These are phyloP conservation scores for Clangula hyemalis DNA, from an alignment of 2,797 vertebrate species.

Conservation along the genomic window DNA sequence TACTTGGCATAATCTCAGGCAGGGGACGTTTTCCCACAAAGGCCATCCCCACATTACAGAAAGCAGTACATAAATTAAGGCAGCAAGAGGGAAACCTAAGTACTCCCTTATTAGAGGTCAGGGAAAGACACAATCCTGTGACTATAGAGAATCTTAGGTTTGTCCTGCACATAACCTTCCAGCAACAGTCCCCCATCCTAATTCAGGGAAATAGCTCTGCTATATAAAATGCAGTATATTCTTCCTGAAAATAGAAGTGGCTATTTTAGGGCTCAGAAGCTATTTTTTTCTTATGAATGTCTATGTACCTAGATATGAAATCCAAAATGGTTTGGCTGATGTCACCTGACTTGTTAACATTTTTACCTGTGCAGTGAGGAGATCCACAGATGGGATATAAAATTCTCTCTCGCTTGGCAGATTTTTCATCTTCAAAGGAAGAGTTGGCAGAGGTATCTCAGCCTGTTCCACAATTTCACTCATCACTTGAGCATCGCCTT, in stretches of 20 bases:
- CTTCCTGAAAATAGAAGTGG: neutral
- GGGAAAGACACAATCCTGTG: neutral
- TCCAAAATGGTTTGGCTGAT: neutral
- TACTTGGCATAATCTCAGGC: neutral
- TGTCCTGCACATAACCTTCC: neutral
- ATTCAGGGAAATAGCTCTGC: neutral
- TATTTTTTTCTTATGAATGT: neutral
- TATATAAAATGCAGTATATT: neutral
- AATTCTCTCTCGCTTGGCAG: conserved; percentile 83
- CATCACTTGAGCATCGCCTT: conserved; percentile 33
- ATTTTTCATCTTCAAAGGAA: conserved; percentile 72
- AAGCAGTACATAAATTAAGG: neutral
- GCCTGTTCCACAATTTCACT: conserved; percentile 30
- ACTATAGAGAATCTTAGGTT: neutral
- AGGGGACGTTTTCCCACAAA: neutral
- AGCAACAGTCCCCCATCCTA: neutral
- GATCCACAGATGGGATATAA: conserved; percentile 94
- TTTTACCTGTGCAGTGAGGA: conserved; percentile 94
- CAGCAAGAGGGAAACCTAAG: neutral
- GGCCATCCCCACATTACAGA: neutral
- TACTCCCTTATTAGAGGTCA: neutral
- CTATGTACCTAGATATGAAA: neutral
- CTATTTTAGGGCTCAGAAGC: neutral
- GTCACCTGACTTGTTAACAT: neutral
- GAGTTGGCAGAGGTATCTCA: conserved; percentile 41